phyloP scores from a whole-genome alignment of 2,797 vertebrate species.

The Melanotaenia pygmaea region DNA sequence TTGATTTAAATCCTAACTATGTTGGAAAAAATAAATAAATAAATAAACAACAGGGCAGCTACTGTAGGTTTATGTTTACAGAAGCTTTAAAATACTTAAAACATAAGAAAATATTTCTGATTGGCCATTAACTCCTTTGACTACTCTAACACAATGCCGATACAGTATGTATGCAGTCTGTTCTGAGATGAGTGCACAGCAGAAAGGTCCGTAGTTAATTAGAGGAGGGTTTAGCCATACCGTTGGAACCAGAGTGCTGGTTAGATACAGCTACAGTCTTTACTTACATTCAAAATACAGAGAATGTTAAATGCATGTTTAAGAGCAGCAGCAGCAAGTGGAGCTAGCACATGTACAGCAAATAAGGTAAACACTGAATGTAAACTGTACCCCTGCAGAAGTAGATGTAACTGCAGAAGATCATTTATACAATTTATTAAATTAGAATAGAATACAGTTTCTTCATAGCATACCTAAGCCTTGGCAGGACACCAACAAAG shows the following conservation, averaged over 20 bases:
- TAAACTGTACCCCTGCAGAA: conserved; percentile 7
- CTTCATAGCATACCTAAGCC: background rate
- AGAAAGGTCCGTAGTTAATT: conserved; percentile 46
- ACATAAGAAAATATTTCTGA: conserved; percentile 32
- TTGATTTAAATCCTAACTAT: conserved; percentile 1
- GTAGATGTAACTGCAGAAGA: background rate
- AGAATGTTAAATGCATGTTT: conserved; percentile 54
- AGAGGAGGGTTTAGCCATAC: conserved; percentile 41
- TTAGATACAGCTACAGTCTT: conserved; percentile 23
- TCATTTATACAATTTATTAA: conserved; percentile 3
- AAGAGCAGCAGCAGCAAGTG: conserved; percentile 74
- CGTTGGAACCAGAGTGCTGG: conserved; percentile 49
- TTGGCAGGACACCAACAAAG: background rate
- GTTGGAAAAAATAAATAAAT: conserved; percentile 1
- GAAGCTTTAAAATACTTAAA: conserved; percentile 33
- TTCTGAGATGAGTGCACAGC: conserved; percentile 56
- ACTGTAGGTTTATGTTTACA: conserved; percentile 38
- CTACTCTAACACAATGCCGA: background rate
- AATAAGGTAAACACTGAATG: conserved; percentile 36
- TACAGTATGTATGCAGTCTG: conserved; percentile 39
- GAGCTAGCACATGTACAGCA: conserved; percentile 66
- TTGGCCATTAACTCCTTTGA: conserved; percentile 23
- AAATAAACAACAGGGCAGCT: conserved; percentile 13
- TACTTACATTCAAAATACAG: conserved; percentile 31
- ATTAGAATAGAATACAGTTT: background rate